Conservation (phyloP, 2,888 invertebrate genomes). For the Hylaea fasciaria region DNA sequence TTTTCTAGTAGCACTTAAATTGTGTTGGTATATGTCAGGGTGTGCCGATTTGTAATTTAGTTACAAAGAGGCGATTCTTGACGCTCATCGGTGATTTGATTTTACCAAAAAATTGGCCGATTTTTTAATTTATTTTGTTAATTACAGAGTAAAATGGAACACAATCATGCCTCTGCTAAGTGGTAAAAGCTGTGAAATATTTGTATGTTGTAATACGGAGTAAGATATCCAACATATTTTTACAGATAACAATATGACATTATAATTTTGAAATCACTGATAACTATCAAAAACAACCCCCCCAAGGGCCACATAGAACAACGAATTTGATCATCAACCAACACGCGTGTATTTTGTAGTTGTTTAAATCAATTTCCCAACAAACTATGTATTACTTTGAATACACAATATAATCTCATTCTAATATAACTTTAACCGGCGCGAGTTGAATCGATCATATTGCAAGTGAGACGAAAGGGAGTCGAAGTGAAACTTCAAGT, state of each 20-base stretch:
- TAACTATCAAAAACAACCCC: too few species aligned
- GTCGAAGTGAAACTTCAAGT: not conserved
- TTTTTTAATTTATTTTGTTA: too few species aligned
- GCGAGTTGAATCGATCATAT: conserved; percentile 5
- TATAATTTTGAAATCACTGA: too few species aligned
- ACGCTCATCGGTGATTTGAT: too few species aligned
- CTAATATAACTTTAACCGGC: conserved; percentile 10
- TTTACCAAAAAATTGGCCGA: too few species aligned
- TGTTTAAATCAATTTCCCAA: conserved; percentile 10
- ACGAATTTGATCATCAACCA: not conserved
- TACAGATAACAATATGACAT: too few species aligned
- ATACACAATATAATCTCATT: conserved; percentile 11
- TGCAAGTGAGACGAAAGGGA: conserved; percentile 4
- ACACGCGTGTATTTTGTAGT: conserved; percentile 6
- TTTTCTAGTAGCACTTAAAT: conserved; percentile 8
- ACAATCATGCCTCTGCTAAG: too few species aligned
- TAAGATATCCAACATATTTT: too few species aligned
- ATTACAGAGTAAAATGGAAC: too few species aligned
- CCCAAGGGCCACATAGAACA: too few species aligned
- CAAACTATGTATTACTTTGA: not conserved
- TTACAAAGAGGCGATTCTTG: not conserved
- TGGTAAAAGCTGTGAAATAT: too few species aligned
- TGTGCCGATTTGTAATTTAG: not conserved
- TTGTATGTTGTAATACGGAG: too few species aligned
- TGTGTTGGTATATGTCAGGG: conserved; percentile 5